phyloP scores from a whole-genome alignment of 2,797 vertebrate species.

The Dipus sagitta region DNA sequence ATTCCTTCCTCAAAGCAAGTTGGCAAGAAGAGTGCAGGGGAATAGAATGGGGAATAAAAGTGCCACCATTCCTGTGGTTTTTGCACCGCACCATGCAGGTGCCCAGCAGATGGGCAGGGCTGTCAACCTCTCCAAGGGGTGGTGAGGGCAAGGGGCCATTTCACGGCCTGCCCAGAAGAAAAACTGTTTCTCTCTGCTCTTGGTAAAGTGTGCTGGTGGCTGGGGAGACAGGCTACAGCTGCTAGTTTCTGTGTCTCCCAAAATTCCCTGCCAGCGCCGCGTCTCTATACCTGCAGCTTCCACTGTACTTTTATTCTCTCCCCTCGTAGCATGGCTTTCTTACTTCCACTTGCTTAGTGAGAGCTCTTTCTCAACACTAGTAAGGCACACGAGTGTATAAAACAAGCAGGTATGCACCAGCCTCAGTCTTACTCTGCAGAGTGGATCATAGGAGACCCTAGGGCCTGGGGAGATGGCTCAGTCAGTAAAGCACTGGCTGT shows the following conservation, averaged over 20 bases:
- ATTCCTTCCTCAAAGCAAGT: neutral
- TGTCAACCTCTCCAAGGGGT: rapidly evolving
- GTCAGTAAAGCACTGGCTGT: too few species aligned
- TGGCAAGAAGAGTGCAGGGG: rapidly evolving
- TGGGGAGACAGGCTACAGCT: rapidly evolving
- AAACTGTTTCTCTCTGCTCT: rapidly evolving
- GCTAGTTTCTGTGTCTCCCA: rapidly evolving
- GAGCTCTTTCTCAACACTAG: neutral
- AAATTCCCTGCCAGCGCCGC: rapidly evolving
- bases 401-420: neutral
- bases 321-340: rapidly evolving
- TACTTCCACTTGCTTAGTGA: neutral
- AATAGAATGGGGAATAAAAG: too few species aligned
- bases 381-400: rapidly evolving
- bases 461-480: too few species aligned
- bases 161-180: neutral
- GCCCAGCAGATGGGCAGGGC: rapidly evolving
- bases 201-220: rapidly evolving
- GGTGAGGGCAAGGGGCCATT: rapidly evolving
- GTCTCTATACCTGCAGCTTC: neutral
- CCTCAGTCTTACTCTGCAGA: too few species aligned
- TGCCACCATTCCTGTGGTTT: rapidly evolving
- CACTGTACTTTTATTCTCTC: rapidly evolving
- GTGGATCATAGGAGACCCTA: rapidly evolving
- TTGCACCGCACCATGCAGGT: rapidly evolving